These are phyloP conservation scores for Phyllotreta cruciferae DNA, from an alignment of 2,888 invertebrate genomes.

Conservation along the genomic window DNA sequence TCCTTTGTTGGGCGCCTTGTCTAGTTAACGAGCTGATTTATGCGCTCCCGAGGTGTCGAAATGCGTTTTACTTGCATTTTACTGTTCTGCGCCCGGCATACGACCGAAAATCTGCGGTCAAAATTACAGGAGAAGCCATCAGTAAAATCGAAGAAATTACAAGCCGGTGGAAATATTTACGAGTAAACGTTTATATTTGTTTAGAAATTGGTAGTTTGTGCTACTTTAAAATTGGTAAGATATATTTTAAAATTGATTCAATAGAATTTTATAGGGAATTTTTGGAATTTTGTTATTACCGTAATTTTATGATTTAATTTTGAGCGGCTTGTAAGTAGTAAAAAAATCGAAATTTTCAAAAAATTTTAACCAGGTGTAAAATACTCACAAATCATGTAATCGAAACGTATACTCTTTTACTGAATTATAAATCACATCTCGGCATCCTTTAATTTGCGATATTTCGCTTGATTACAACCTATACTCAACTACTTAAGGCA, in stretches of 20 bases:
- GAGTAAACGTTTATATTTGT: too few relatives aligned
- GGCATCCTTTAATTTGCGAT: conserved; percentile 37
- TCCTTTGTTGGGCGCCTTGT: conserved; percentile 59
- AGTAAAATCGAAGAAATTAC: conserved; percentile 4
- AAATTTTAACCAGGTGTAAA: conserved; percentile 47
- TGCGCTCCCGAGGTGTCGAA: conserved; percentile 33
- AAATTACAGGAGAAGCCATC: conserved; percentile 10
- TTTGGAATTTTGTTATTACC: too few relatives aligned
- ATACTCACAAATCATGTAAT: conserved; percentile 46
- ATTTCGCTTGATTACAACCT: conserved; percentile 38
- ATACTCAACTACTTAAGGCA: conserved; percentile 34
- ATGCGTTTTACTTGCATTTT: conserved; percentile 3
- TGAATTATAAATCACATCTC: conserved; percentile 43
- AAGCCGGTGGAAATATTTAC: conserved; percentile 7
- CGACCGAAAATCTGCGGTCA: not conserved
- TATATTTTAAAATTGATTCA: too few relatives aligned
- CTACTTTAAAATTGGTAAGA: too few relatives aligned
- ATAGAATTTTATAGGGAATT: too few relatives aligned
- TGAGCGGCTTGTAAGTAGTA: too few relatives aligned
- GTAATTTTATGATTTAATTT: too few relatives aligned
- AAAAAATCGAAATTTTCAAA: conserved; percentile 7
- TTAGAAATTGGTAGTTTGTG: too few relatives aligned
- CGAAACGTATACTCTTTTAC: conserved; percentile 42
- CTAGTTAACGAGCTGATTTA: conserved; percentile 59
- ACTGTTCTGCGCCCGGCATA: too few relatives aligned